These are phyloP conservation scores for Campoletis raptor DNA, from an alignment of 2,888 invertebrate species.

Conservation along the genomic window DNA sequence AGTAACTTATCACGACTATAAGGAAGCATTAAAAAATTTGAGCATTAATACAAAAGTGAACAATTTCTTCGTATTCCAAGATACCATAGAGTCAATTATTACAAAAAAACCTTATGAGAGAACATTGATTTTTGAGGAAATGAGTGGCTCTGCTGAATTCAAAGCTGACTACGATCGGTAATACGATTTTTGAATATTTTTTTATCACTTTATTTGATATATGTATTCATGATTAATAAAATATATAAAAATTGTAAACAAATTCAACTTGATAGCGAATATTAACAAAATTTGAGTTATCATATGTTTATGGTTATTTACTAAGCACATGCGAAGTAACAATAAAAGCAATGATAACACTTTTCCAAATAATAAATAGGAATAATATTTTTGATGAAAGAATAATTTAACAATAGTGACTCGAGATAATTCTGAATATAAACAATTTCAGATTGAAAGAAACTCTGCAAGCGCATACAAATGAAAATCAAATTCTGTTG, in stretches of 20 bases:
- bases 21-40: conserved; percentile 23
- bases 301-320: neutral
- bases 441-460: conserved; percentile 88
- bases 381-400: neutral
- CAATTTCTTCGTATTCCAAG: conserved; percentile 99
- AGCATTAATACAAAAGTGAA: conserved; percentile 93
- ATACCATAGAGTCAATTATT: conserved; percentile 98
- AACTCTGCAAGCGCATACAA: conserved; percentile 96
- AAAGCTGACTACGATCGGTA: conserved; percentile 95
- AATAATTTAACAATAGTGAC: neutral
- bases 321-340: too few relatives aligned
- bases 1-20: conserved; percentile 23
- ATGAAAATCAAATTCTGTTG: conserved; percentile 97
- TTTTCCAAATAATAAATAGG: neutral
- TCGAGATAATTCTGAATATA: neutral
- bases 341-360: neutral
- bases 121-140: conserved; percentile 97
- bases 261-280: neutral
- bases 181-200: neutral
- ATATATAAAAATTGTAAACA: neutral
- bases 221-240: neutral
- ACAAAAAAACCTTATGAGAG: conserved; percentile 99
- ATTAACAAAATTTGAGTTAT: neutral
- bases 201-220: neutral
- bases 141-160: conserved; percentile 96